These are phyloP conservation scores for Pollachius pollachius DNA, from an alignment of 2,113 vertebrate genomes.

Conservation along the genomic window DNA sequence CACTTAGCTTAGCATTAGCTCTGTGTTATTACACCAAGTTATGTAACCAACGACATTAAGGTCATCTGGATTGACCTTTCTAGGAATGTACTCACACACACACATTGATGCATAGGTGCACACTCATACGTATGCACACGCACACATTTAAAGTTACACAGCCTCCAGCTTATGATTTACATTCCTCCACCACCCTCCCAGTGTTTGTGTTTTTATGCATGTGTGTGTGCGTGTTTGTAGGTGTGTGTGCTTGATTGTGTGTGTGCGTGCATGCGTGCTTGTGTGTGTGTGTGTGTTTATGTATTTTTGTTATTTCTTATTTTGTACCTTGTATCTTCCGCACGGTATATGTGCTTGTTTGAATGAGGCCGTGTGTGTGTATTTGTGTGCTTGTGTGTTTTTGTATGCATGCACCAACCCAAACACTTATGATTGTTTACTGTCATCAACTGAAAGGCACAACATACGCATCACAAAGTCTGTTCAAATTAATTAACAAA, in stretches of 20 bases:
- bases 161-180: slow-evolving; percentile 42
- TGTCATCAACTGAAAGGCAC: no score
- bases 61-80: no score
- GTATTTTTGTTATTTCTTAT: no score
- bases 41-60: no score
- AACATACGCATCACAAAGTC: no score
- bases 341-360: no score
- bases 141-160: slow-evolving; percentile 19
- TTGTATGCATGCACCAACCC: neutral
- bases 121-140: neutral
- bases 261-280: slow-evolving; percentile 12
- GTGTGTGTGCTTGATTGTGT: neutral
- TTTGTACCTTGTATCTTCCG: no score
- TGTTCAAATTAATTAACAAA: no score
- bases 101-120: neutral
- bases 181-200: slow-evolving; percentile 48
- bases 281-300: neutral
- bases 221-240: neutral
- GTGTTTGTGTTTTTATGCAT: slow-evolving; percentile 6
- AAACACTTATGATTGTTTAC: neutral
- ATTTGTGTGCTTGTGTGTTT: neutral
- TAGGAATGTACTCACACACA: slow-evolving; percentile 16
- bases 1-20: no score
- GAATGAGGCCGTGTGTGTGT: neutral
- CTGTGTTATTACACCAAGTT: no score